Conservation (phyloP, 2,113 vertebrate genomes). For the Phylloscopus trochiloides region DNA sequence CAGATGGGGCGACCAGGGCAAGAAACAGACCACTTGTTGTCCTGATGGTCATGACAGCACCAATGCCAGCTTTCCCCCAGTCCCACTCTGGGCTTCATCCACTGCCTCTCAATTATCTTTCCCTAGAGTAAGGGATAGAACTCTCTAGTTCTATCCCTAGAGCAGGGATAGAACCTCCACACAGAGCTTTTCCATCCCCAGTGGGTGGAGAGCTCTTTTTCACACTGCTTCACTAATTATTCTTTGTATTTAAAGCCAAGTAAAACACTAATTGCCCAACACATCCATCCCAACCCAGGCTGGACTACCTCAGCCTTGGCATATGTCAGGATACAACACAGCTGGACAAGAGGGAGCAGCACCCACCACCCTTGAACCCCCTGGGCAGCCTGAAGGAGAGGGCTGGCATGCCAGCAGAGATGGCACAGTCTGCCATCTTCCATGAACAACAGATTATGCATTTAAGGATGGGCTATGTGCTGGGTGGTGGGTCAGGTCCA, state of each 20-base stretch:
- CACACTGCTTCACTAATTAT: background rate
- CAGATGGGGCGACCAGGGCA: fast-evolving
- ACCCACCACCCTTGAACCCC: fast-evolving
- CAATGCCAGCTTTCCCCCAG: background rate
- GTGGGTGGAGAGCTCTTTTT: background rate
- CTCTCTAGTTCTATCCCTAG: background rate
- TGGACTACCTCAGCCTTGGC: background rate
- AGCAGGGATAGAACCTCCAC: background rate
- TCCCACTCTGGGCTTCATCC: background rate
- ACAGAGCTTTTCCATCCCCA: background rate
- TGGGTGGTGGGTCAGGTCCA: background rate
- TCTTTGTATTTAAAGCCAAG: background rate
- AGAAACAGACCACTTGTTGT: fast-evolving
- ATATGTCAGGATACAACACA: background rate
- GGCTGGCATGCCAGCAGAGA: background rate
- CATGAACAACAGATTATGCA: background rate
- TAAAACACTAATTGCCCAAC: background rate
- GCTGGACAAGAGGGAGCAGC: background rate
- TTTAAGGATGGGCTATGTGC: background rate
- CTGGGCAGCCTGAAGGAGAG: background rate
- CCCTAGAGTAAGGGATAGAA: background rate
- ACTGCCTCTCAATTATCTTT: background rate
- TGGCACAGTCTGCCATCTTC: background rate
- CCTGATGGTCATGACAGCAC: background rate
- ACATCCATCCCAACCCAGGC: background rate